Conservation (phyloP, 2,888 invertebrate genomes). For the Aphodius granarius region DNA sequence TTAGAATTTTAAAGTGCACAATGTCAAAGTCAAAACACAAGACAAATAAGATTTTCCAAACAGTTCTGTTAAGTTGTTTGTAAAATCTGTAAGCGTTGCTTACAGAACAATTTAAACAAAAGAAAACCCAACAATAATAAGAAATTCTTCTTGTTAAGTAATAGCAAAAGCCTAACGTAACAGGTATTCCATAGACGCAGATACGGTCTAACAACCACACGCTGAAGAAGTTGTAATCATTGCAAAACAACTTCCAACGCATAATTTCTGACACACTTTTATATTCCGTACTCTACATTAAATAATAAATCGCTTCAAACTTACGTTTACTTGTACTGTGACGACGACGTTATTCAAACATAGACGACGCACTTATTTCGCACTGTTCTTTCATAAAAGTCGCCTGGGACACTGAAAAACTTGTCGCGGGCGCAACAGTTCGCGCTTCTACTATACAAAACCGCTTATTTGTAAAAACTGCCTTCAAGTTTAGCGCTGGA, state of each 20-base stretch:
- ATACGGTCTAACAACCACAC: background rate
- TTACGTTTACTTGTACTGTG: background rate
- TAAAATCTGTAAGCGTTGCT: background rate
- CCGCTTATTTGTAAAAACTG: background rate
- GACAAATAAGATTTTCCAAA: background rate
- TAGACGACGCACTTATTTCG: background rate
- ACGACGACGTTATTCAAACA: background rate
- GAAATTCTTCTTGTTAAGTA: background rate
- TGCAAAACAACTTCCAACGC: background rate
- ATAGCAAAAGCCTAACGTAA: background rate
- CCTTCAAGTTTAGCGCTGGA: background rate
- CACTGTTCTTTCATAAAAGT: background rate
- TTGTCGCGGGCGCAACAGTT: background rate
- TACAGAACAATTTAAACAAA: background rate
- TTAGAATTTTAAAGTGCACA: background rate
- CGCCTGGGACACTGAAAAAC: background rate
- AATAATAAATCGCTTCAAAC: background rate
- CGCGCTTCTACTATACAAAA: background rate
- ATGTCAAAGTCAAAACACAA: background rate
- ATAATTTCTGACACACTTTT: background rate
- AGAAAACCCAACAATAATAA: background rate
- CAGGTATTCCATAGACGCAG: background rate
- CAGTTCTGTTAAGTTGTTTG: background rate
- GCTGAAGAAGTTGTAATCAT: background rate
- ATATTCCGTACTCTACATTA: background rate